These are phyloP conservation scores for Anguilla pacifica DNA, from an alignment of 2,797 vertebrate species.

Conservation along the genomic window DNA sequence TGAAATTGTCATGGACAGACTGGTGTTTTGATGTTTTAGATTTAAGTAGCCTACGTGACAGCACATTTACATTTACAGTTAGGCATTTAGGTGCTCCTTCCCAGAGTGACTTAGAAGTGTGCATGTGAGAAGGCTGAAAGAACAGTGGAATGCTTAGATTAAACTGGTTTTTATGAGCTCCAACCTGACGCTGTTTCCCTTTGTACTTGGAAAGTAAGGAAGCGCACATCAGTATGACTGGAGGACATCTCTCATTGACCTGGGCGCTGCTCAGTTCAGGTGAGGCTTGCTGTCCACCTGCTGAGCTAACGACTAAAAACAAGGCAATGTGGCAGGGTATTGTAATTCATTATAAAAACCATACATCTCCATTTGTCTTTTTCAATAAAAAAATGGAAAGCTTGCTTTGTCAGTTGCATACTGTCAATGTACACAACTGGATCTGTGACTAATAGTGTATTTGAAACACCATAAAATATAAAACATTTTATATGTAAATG, in stretches of 20 bases:
- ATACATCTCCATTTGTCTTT: neutral
- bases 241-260: neutral
- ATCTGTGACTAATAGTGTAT: too few relatives aligned
- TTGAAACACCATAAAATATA: too few relatives aligned
- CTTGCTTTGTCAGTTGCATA: neutral
- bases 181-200: neutral
- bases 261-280: constrained; percentile 19
- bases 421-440: neutral
- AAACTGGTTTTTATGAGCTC: neutral
- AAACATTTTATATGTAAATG: too few relatives aligned
- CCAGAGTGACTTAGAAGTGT: neutral
- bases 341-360: too few relatives aligned
- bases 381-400: neutral
- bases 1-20: neutral
- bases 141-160: neutral
- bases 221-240: neutral
- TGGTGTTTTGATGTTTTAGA: neutral
- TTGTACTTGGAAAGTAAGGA: neutral
- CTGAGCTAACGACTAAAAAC: neutral
- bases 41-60: neutral
- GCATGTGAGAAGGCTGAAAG: neutral
- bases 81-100: too few relatives aligned
- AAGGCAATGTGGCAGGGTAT: neutral
- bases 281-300: constrained; percentile 8
- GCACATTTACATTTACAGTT: too few relatives aligned